Percentiles rank a stretch among this genome's conserved stretches.
These are phyloP conservation scores for Rachycentron canadum DNA, from an alignment of 2,797 vertebrate genomes.

Conservation along the genomic window DNA sequence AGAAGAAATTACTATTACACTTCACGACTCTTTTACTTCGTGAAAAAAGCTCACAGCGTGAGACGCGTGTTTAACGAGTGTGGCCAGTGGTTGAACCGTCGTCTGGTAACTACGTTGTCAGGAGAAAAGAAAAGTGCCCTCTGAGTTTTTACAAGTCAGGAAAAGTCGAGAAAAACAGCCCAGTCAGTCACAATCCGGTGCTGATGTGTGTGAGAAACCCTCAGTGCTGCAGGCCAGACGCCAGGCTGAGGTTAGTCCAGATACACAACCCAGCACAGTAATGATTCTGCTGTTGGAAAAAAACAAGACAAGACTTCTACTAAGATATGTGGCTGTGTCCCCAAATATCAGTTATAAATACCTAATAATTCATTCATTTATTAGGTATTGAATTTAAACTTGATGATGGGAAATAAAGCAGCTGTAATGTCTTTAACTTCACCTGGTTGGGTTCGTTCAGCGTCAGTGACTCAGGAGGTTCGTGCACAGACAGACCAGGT, in stretches of 20 bases:
- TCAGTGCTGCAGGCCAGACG: slow-evolving; percentile 25
- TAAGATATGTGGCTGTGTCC: not conserved
- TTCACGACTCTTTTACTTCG: not conserved
- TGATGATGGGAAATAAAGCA: not conserved
- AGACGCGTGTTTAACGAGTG: slow-evolving; percentile 25
- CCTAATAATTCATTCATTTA: no score
- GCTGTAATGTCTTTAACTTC: not conserved
- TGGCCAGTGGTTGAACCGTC: slow-evolving; percentile 19
- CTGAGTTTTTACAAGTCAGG: slow-evolving; percentile 27
- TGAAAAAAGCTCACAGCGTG: slow-evolving; percentile 35
- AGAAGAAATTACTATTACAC: slow-evolving; percentile 30
- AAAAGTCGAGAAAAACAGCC: slow-evolving; percentile 37
- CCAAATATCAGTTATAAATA: no score
- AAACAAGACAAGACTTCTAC: not conserved
- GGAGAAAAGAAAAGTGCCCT: slow-evolving; percentile 10
- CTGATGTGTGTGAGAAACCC: slow-evolving; percentile 9
- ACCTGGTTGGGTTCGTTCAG: not conserved
- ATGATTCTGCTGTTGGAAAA: slow-evolving; percentile 13
- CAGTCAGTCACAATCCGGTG: slow-evolving; percentile 40
- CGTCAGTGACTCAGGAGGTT: no score
- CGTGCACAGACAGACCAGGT: no score
- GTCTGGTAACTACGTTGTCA: slow-evolving; percentile 31
- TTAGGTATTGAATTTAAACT: not conserved
- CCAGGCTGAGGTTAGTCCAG: slow-evolving; percentile 1
- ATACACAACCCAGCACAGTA: not conserved